Base-by-base conservation (phyloP, 92 coral and sea anemone genomes). In the Anthopleura xanthogrammica region DNA sequence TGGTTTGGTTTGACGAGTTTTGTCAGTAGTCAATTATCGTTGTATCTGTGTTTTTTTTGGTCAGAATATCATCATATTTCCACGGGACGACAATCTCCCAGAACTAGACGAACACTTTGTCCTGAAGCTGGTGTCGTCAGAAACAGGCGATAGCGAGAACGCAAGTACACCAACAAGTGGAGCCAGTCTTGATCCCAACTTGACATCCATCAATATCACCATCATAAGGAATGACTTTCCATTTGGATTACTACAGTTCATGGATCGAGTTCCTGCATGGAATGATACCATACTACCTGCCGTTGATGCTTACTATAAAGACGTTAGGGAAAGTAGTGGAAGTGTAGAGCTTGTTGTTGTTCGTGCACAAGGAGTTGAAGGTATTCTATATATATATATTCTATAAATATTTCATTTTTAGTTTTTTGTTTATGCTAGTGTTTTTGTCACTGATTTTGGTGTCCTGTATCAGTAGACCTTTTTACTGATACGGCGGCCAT, bases 81-180 rank as follows among this genome's bases (percentile, higher is more conserved):
- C 95, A 40, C 80, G 86, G 46, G 91, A 96, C 65, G 99, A 96
- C 85, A 40, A 40, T 24, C 56, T 81, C 20, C 98, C 99, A 12
- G 99, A 96, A 84, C 80, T 94, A 52, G 88, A 66, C 60, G 99
- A 96, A 77, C 22, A 76, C 36, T 96, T 96, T 71, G 79, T 82
- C 41, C 83, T 96, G 16, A 92, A 82, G 76, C 83, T 96, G 39
- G 90, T 93, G 9, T 91, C 95, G 11, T 93, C 95, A 4, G 57
- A 79, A 5, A 80, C 98, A n/a, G 84, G 78, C 57, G 99, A 96
- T 41, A 95, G 94, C 17, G 86, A 83, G 77, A 62, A 42, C 7
- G 86, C 86, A 1, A 96, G 98, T 52, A 96, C 98, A 58, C 86
- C 97, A 7, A 94, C 92, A 2, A 96, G 99, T 65, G 99, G 98